A percentile compares a stretch with the other conserved stretches of the same genome.
These are phyloP conservation scores for Psittacula cyanocephala DNA, from an alignment of 2,113 vertebrate genomes.

Conservation along the genomic window DNA sequence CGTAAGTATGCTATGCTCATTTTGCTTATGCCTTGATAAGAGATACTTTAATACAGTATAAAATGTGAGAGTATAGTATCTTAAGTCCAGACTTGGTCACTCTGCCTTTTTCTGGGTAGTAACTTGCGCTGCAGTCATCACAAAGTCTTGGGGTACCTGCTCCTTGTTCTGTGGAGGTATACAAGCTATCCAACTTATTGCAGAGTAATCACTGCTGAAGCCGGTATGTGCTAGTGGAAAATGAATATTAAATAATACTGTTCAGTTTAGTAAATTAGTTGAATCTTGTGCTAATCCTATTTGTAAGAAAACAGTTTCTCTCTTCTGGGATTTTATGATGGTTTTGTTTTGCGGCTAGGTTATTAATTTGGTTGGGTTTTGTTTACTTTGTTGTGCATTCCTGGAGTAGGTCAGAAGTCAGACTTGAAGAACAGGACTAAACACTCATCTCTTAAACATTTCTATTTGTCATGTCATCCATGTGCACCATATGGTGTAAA, in stretches of 20 bases:
- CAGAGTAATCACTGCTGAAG: not conserved
- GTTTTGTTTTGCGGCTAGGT: not conserved
- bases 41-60: not conserved
- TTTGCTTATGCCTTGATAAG: not conserved
- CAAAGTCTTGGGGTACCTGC: not conserved
- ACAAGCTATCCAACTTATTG: not conserved
- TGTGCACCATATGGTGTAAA: not conserved
- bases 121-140: not conserved
- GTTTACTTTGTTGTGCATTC: not conserved
- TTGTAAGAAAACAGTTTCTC: not conserved
- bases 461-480: not conserved
- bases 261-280: not conserved
- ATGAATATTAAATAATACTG: not conserved
- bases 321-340: not conserved
- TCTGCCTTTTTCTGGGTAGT: not conserved
- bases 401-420: not conserved
- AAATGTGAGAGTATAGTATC: not conserved
- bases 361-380: not conserved
- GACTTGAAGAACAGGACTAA: constrained; percentile 37
- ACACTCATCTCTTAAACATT: constrained; percentile 12
- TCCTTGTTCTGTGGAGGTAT: not conserved
- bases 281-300: not conserved
- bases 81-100: not conserved
- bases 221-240: not conserved
- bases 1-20: constrained; percentile 34